phyloP scores from a whole-genome alignment of 2,888 invertebrate species.

The Drosophila neutralis region DNA sequence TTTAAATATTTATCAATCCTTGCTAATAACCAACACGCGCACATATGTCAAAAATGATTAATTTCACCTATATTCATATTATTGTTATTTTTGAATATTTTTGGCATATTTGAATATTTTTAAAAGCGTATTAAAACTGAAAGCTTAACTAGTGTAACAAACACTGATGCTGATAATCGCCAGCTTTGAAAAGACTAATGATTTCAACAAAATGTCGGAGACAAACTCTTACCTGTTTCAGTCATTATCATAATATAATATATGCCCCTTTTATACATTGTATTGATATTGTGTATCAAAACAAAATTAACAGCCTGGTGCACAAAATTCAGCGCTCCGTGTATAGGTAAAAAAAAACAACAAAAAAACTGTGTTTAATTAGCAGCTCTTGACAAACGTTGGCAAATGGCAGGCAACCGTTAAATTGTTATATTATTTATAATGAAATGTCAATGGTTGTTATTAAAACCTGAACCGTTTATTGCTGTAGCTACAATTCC shows the following conservation, averaged over 20 bases:
- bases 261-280: neutral
- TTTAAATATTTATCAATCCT: slow-evolving; percentile 12
- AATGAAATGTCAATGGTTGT: slow-evolving; percentile 12
- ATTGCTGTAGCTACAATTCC: neutral
- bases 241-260: slow-evolving; percentile 11
- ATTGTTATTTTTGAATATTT: slow-evolving; percentile 16
- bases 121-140: neutral
- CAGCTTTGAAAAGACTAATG: neutral
- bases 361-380: slow-evolving; percentile 51
- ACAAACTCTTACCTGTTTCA: neutral
- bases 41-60: slow-evolving; percentile 30
- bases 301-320: slow-evolving; percentile 8
- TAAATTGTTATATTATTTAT: slow-evolving; percentile 25
- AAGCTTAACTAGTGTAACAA: neutral
- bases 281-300: slow-evolving; percentile 6
- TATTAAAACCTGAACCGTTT: neutral
- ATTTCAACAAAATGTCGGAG: neutral
- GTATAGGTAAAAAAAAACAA: slow-evolving; percentile 26
- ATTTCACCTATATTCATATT: slow-evolving; percentile 4
- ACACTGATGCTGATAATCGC: neutral
- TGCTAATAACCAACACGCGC: slow-evolving; percentile 10
- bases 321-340: slow-evolving; percentile 15
- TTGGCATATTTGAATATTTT: slow-evolving; percentile 26
- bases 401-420: slow-evolving; percentile 43
- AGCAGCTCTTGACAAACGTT: slow-evolving; percentile 51